Conservation (phyloP, 2,797 vertebrate species). For the Rhinogobio ventralis region DNA sequence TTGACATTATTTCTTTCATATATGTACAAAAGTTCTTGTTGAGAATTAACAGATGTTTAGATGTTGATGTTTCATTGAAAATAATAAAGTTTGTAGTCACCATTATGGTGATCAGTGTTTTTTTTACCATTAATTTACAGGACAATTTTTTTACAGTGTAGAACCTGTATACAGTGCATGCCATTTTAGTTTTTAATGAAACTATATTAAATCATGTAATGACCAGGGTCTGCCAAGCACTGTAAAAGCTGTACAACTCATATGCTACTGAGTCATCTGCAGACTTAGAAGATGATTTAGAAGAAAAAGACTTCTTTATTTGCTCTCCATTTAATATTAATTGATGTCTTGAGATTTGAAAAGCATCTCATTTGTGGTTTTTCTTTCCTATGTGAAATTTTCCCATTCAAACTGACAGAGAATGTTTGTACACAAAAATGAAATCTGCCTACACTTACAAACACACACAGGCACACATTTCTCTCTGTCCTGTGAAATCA, state of each 20-base stretch:
- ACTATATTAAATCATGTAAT: not conserved
- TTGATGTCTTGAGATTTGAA: not conserved
- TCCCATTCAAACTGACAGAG: conserved; percentile 6
- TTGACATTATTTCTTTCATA: too few relatives aligned
- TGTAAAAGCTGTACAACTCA: not conserved
- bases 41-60: too few relatives aligned
- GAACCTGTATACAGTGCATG: not conserved
- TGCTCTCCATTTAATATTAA: not conserved
- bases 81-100: too few relatives aligned
- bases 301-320: too few relatives aligned
- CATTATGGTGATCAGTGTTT: too few relatives aligned
- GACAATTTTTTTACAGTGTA: too few relatives aligned
- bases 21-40: too few relatives aligned
- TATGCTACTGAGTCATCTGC: not conserved
- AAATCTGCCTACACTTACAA: conserved; percentile 12
- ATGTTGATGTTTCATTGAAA: too few relatives aligned
- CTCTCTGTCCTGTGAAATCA: not conserved
- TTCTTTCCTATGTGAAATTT: not conserved
- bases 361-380: not conserved
- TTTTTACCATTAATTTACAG: too few relatives aligned
- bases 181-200: not conserved
- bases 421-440: conserved; percentile 21
- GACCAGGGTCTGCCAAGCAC: not conserved
- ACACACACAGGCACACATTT: conserved; percentile 6
- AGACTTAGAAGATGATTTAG: not conserved